Percentiles rank a stretch among this genome's conserved stretches.
phyloP scores from a whole-genome alignment of 2,797 vertebrate genomes.

The Gymnocypris eckloni region DNA sequence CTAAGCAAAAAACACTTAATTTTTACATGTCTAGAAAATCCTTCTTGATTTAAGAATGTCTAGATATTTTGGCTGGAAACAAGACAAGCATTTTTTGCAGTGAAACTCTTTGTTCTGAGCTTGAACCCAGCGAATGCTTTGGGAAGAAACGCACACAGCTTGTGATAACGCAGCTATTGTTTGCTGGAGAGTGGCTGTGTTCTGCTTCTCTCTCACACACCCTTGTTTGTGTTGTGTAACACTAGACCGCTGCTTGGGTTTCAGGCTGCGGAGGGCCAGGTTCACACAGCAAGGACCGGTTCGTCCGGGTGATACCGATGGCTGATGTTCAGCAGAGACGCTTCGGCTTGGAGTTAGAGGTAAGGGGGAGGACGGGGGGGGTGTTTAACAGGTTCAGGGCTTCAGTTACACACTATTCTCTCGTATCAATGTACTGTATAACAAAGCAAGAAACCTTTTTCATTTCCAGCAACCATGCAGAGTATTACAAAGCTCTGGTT shows the following conservation, averaged over 20 bases:
- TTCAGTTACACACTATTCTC: conserved; percentile 26
- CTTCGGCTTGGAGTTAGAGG: conserved; percentile 4
- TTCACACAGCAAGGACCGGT: conserved; percentile 36
- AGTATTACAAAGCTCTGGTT: conserved; percentile 11
- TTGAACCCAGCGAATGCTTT: background rate
- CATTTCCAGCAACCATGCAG: background rate
- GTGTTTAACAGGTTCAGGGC: background rate
- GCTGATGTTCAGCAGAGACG: conserved; percentile 1
- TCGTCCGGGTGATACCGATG: background rate
- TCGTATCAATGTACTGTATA: background rate
- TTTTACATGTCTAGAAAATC: too few species aligned
- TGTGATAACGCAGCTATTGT: conserved; percentile 55
- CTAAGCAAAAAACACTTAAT: too few species aligned
- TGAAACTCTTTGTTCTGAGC: background rate
- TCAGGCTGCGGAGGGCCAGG: conserved; percentile 50
- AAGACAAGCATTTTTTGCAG: too few species aligned
- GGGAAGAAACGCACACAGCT: conserved; percentile 15
- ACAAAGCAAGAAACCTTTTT: background rate
- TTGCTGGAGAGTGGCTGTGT: background rate
- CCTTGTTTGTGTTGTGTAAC: conserved; percentile 63
- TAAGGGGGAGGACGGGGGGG: background rate
- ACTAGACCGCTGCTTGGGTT: conserved; percentile 58
- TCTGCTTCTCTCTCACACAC: conserved; percentile 57
- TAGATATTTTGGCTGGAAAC: too few species aligned
- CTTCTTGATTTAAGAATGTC: too few species aligned